Evolutionary conservation across 2,888 invertebrate species (phyloP), one percentile per base, ranked within the genome.

Genomic region (Dicroscelio sp.): DNA sequence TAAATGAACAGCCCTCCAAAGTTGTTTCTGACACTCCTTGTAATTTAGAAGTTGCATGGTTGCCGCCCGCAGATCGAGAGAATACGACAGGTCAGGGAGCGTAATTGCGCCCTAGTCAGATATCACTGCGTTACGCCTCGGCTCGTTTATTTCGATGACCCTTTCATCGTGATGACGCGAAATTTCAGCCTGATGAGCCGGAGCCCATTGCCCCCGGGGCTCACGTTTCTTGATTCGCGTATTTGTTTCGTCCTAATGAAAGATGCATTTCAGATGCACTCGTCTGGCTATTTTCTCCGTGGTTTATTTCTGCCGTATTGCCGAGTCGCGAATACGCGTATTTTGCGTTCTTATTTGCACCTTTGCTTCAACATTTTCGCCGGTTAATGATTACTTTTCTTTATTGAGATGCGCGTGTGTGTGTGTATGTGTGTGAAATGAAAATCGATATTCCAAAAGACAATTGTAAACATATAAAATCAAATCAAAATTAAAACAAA

Each of bases 21-120:
- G 88, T 91, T 91, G 88, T 80, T 88, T 85, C 90, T 90, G 90
- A 90, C 91, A 88, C 86, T 91, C 88, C 88, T 83, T 86, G 91
- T 85, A 87, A 91, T 86, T 86, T 85, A 82, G 91, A 91, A 91
- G 88, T 91, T 88, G 76, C 91, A 83, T 82, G 88, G 91, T 88
- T 91, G 83, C 88, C 88, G 71, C 33, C 86, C 91, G 83, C 91
- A 91, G 91, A 90, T 91, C 86, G 82, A 79, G 86, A 71, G 87
- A 83, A 91, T 91, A 91, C 91, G 88, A 88, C 91, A 88, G 91
- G 84, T 88, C 86, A 76, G 91, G 91, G 82, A 85, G n/a, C 76
- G 63, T 90, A 90, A 90, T 90, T 90, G 88, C 76, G 78, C 88
- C 90, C 80, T 30, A 85, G 88, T 80, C 84, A 84, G 84, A 90